These are phyloP conservation scores for Odocoileus hemionus DNA, from an alignment of 2,113 vertebrate genomes.

Conservation along the genomic window DNA sequence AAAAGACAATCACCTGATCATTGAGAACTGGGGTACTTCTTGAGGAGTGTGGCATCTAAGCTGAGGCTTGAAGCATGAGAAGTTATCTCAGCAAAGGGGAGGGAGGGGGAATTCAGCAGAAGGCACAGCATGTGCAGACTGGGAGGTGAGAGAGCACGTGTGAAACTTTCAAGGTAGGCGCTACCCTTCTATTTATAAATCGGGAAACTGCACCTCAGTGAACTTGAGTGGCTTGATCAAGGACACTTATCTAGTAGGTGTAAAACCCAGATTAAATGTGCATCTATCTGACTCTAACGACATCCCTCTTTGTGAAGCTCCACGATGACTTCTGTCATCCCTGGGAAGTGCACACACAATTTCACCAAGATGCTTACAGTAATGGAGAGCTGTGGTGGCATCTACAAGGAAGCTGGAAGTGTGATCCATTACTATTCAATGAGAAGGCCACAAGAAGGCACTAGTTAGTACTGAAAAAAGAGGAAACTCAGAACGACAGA, in stretches of 20 bases:
- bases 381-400: background rate
- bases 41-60: background rate
- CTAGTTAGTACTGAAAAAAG: background rate
- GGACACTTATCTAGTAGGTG: background rate
- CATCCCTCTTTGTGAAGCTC: background rate
- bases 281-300: background rate
- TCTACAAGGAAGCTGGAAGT: background rate
- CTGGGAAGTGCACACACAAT: background rate
- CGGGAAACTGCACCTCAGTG: background rate
- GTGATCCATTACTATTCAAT: background rate
- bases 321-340: background rate
- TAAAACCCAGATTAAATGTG: background rate
- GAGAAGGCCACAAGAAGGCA: background rate
- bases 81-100: background rate
- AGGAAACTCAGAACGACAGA: background rate
- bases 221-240: background rate
- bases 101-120: background rate
- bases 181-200: background rate
- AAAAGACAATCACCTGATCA: background rate
- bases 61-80: background rate
- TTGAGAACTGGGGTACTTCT: background rate
- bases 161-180: background rate
- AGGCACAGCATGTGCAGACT: background rate
- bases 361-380: background rate
- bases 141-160: background rate